Base-by-base conservation (phyloP, 1,140 invertebrate species). In the Zaprionus camerounensis region DNA sequence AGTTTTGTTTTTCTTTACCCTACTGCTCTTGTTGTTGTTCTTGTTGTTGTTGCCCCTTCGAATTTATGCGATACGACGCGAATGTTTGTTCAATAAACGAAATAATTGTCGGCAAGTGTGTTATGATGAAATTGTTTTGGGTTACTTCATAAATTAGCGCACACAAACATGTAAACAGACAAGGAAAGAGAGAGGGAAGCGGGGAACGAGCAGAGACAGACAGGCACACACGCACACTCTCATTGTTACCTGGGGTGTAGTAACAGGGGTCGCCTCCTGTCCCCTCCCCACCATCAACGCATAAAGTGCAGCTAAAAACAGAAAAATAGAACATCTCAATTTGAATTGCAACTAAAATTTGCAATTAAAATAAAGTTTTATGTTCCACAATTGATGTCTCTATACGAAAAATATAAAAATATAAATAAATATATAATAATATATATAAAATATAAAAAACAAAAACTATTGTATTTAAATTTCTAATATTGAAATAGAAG, bases 81-180 rank as follows among this genome's bases (percentile, higher is more conserved):
- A 88, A 88, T 88, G 84, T 88, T 88, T 88, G 85, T 88, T 88
- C 84, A 88, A 88, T 88, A 88, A 88, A 88, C 84, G 85, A 88
- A 88, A 88, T 88, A 88, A 88, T 88, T 88, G 84, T 77, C 81
- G 82, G 84, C 84, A 84, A 88, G 82, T 88, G 84, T 88, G 84
- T 88, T 88, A 81, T 88, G 85, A 90, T 88, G 81, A 88, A 88
- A 88, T 88, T 88, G 85, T 88, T 90, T 88, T 88, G 84, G 84
- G 84, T 90, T 88, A 90, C 84, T 88, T 88, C 85, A 90, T 88
- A 88, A 88, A 88, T 88, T 88, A 88, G 81, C 81, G 78, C 81
- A 86, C 78, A 86, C 70, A 61, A 73, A 67, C 63, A 71, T 20
- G 59, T 56, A 44, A 62, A 51, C 62, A 65, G 62, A 36, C 26